Evolutionary conservation across 2,888 invertebrate genomes (phyloP), one percentile per base, ranked within the genome.

Genomic region (Microctonus hyperodae): DNA sequence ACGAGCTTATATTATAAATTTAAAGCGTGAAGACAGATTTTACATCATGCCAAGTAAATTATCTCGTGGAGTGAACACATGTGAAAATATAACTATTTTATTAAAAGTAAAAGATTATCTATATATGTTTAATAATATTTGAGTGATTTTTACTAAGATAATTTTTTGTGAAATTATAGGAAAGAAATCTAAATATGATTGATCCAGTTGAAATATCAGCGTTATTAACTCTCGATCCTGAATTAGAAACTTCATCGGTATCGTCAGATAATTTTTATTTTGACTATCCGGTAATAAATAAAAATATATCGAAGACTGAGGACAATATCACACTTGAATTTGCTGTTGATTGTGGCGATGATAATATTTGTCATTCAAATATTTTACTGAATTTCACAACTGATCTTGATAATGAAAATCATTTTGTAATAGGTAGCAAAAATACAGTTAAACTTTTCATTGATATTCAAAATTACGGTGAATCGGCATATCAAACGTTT

Each of bases 351-450:
- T 84, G 84, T 66, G 81, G 79, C 5, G 64, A 67, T 22, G 80
- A 81, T 62, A 75, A 79, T 48, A 63, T 79, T 35, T 84, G 84
- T 67, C 60, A 65, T 0, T 73, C 81, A 1, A 69, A 73, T 28
- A 70, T 81, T n/a, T 67, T 72, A 33, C 61, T 81, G 16, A 62
- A 75, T 25, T 59, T 71, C 1, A 64, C 48, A 10, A 65, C 66
- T 4, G 61, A 68, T 57, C 66, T 72, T 13, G 60, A 37, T 58
- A 67, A 70, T 6, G 68, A 69, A n/a, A 67, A 73, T 64, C 67
- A 62, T 59, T 80, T 81, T 67, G 72, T 83, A 5, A 70, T 85
- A 2, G 85, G 85, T 3, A 83, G 84, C 0, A 72, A 69, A 2
- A 73, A 80, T 9, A 74, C 75, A 10, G 62, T 85, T 16, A 71